phyloP scores from a whole-genome alignment of 1,140 invertebrate genomes.

The Drosophila albomicans region DNA sequence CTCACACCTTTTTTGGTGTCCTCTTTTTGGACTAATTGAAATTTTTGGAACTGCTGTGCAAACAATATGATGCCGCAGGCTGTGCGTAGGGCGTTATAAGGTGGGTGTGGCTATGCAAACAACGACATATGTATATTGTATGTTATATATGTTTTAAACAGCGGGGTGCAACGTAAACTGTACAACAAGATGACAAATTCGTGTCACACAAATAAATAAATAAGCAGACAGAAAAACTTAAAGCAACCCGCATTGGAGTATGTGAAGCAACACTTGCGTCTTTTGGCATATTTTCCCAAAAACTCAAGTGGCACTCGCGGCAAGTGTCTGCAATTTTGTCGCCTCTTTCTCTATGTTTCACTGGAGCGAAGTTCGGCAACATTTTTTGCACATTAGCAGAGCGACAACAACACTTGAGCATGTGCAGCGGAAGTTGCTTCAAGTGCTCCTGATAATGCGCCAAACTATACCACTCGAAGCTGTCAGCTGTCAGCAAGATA shows the following conservation, averaged over 20 bases:
- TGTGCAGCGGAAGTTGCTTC: slow-evolving; percentile 31
- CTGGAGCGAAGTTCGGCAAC: slow-evolving; percentile 50
- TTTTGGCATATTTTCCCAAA: slow-evolving; percentile 65
- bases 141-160: slow-evolving; percentile 23
- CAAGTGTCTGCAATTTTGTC: slow-evolving; percentile 36
- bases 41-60: slow-evolving; percentile 70
- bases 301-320: slow-evolving; percentile 51
- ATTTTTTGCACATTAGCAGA: slow-evolving; percentile 77
- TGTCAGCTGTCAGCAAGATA: slow-evolving; percentile 66
- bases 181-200: slow-evolving; percentile 72
- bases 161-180: slow-evolving; percentile 45
- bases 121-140: slow-evolving; percentile 64
- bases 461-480: slow-evolving; percentile 62
- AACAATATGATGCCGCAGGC: slow-evolving; percentile 52
- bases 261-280: slow-evolving; percentile 52
- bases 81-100: slow-evolving; percentile 27
- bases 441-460: slow-evolving; percentile 58
- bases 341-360: not conserved
- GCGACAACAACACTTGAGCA: slow-evolving; percentile 57
- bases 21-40: slow-evolving; percentile 65
- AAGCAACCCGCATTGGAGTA: slow-evolving; percentile 25
- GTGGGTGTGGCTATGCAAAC: slow-evolving; percentile 67
- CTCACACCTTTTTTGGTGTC: slow-evolving; percentile 4
- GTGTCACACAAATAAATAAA: slow-evolving; percentile 75
- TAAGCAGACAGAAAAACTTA: slow-evolving; percentile 52